These are phyloP conservation scores for Aphelenchoides bicaudatus DNA, from an alignment of 2,888 invertebrate genomes.

Conservation along the genomic window DNA sequence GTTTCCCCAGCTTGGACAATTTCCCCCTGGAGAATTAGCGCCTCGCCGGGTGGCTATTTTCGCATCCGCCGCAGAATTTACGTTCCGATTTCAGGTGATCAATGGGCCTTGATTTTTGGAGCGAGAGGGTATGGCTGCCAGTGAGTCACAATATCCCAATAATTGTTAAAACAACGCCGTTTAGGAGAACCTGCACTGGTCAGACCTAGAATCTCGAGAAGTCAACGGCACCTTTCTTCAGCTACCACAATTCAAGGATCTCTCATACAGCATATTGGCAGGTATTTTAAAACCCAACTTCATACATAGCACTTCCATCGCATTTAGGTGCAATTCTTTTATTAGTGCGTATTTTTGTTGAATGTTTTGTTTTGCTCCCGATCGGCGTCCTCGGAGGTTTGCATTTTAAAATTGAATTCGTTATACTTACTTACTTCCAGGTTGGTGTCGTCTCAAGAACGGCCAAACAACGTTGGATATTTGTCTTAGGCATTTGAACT, in stretches of 20 bases:
- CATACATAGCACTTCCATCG: no score
- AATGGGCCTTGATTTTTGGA: constrained; percentile 29
- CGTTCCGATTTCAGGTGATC: no score
- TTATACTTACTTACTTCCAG: no score
- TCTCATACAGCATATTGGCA: constrained; percentile 39
- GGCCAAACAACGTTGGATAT: constrained; percentile 1
- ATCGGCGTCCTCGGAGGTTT: constrained; percentile 40
- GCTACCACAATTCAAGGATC: constrained; percentile 43
- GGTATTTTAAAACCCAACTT: no score
- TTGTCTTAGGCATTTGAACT: constrained; percentile 15
- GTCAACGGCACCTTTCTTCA: constrained; percentile 28
- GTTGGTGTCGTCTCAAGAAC: background rate
- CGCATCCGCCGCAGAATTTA: no score
- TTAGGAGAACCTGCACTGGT: constrained; percentile 48
- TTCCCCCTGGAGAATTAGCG: no score
- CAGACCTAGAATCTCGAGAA: constrained; percentile 37
- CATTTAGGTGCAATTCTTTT: constrained; percentile 31
- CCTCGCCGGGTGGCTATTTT: no score
- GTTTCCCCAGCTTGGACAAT: constrained; percentile 13
- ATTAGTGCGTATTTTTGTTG: constrained; percentile 41
- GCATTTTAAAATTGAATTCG: background rate
- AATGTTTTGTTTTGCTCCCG: constrained; percentile 46
- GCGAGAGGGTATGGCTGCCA: constrained; percentile 54
- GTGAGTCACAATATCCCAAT: no score
- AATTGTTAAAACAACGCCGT: no score